phyloP scores from a whole-genome alignment of 2,113 vertebrate genomes.

The Sclerurus mexicanus region DNA sequence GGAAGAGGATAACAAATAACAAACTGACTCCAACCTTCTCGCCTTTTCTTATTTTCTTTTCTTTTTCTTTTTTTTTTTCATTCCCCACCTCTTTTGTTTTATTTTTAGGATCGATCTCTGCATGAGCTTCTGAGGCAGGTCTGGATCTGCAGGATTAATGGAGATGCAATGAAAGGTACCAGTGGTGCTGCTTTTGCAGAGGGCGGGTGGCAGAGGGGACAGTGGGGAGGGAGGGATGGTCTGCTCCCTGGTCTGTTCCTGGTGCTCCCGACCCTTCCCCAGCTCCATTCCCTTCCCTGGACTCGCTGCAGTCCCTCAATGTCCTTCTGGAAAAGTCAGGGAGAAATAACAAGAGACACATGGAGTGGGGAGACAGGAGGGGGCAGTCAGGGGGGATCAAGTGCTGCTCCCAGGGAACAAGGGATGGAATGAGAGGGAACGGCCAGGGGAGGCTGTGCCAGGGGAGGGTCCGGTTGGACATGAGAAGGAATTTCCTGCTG shows the following conservation, averaged over 20 bases:
- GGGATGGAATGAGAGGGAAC: neutral
- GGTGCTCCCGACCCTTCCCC: too few species aligned
- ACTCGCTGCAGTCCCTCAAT: too few species aligned
- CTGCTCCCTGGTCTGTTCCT: neutral
- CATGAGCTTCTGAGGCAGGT: neutral
- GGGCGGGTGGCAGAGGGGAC: neutral
- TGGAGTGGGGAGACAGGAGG: neutral
- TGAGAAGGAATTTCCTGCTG: neutral
- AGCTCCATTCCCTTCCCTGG: too few species aligned
- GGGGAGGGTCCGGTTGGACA: neutral
- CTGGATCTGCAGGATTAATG: neutral
- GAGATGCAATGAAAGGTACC: constrained; percentile 6
- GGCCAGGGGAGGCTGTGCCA: neutral
- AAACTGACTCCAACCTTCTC: neutral
- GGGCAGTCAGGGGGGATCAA: neutral
- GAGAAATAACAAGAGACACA: too few species aligned
- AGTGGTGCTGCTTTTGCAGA: fast-evolving
- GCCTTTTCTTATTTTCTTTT: neutral
- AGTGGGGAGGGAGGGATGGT: neutral
- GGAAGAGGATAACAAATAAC: neutral
- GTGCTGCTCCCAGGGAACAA: neutral
- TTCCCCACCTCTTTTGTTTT: neutral
- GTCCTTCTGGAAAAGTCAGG: too few species aligned
- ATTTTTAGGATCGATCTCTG: neutral
- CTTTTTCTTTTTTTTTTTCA: too few species aligned